Evolutionary conservation across 2,797 vertebrate genomes (phyloP).

Genomic region (Dipus sagitta): DNA sequence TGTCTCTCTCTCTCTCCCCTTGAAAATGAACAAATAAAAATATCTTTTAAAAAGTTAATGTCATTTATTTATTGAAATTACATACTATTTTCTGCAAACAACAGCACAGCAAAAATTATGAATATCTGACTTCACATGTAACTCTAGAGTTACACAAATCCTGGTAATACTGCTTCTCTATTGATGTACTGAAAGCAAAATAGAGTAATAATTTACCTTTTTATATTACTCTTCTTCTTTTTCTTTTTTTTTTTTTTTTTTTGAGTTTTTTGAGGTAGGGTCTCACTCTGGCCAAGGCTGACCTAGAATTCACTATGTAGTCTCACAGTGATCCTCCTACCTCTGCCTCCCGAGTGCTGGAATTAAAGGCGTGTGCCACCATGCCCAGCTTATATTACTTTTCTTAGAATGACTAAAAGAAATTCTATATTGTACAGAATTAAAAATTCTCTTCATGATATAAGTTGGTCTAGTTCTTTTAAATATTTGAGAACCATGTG

Average conservation of each 20-base stretch:
- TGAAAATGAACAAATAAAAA: too few species aligned
- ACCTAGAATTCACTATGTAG: too few species aligned
- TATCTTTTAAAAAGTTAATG: background rate
- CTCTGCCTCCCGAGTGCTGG: too few species aligned
- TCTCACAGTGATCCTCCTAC: too few species aligned
- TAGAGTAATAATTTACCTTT: constrained; percentile 34
- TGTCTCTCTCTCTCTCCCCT: too few species aligned
- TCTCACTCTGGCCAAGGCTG: too few species aligned
- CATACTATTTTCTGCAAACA: background rate
- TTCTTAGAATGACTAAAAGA: constrained; percentile 49
- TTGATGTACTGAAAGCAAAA: background rate
- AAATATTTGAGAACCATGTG: constrained; percentile 54
- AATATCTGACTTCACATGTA: background rate
- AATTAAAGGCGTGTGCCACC: too few species aligned
- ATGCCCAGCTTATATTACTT: background rate
- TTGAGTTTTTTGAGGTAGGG: too few species aligned
- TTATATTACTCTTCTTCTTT: constrained; percentile 1
- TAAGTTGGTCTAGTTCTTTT: constrained; percentile 30
- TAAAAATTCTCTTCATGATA: constrained; percentile 26
- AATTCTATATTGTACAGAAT: constrained; percentile 2
- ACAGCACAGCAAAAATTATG: background rate
- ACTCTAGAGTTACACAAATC: background rate
- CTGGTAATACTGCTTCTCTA: constrained; percentile 12
- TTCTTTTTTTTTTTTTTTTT: too few species aligned
- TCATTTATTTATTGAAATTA: constrained; percentile 47